Evolutionary conservation across 2,888 invertebrate genomes (phyloP).

Genomic region (Drosophila picticornis): DNA sequence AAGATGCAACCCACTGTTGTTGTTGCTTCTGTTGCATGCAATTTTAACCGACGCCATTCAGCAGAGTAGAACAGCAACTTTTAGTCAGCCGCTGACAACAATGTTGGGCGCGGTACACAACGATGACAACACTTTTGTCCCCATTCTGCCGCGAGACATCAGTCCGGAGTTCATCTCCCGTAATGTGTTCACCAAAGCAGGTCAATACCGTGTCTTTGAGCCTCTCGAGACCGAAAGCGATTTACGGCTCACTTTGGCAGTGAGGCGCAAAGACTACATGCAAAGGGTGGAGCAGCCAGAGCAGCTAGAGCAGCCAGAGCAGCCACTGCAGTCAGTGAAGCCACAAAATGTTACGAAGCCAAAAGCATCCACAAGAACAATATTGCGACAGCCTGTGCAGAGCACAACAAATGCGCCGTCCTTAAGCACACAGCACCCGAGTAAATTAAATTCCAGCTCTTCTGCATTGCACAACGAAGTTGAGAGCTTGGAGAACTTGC

Average conservation of each 20-base stretch:
- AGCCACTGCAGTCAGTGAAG: slow-evolving; percentile 8
- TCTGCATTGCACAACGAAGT: slow-evolving; percentile 64
- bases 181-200: slow-evolving; percentile 81
- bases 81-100: slow-evolving; percentile 72
- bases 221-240: slow-evolving; percentile 78
- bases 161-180: slow-evolving; percentile 77
- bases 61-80: slow-evolving; percentile 23
- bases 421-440: neutral
- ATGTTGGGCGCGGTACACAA: slow-evolving; percentile 50
- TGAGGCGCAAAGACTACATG: slow-evolving; percentile 53
- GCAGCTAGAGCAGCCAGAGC: slow-evolving; percentile 7
- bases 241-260: slow-evolving; percentile 63
- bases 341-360: neutral
- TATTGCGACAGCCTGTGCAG: slow-evolving; percentile 16
- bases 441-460: slow-evolving; percentile 25
- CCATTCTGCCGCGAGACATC: slow-evolving; percentile 75
- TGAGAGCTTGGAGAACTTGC: slow-evolving; percentile 74
- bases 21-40: slow-evolving; percentile 27
- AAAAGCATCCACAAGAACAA: slow-evolving; percentile 5
- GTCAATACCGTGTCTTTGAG: slow-evolving; percentile 83
- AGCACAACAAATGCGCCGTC: slow-evolving; percentile 9
- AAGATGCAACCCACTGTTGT: slow-evolving; percentile 51
- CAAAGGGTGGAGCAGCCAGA: slow-evolving; percentile 26
- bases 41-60: slow-evolving; percentile 15
- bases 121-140: slow-evolving; percentile 79